Percentiles rank a stretch among this genome's conserved stretches.
Conservation (phyloP, 2,888 invertebrate genomes). For the Cerastoderma edule region DNA sequence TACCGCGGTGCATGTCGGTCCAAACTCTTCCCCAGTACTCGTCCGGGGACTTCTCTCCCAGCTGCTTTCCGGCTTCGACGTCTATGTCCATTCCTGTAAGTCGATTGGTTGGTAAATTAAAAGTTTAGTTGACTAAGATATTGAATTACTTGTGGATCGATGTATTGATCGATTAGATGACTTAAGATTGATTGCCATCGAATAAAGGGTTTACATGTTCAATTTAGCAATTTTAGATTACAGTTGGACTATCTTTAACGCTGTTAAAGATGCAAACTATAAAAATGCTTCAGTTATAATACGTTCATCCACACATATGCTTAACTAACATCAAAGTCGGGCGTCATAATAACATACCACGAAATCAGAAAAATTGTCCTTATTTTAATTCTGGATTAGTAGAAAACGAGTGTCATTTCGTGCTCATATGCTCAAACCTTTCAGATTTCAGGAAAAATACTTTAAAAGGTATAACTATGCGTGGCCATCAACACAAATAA, state of each 20-base stretch:
- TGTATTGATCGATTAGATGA: background rate
- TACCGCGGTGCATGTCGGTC: conserved; percentile 18
- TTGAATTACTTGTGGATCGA: background rate
- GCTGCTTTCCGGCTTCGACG: conserved; percentile 3
- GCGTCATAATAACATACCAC: no score
- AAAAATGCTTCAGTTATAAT: no score
- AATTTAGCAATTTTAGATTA: background rate
- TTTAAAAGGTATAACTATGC: no score
- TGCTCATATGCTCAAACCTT: no score
- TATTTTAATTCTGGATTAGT: no score
- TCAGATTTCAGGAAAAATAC: no score
- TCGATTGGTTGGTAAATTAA: no score
- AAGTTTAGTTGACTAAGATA: background rate
- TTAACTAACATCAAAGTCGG: no score
- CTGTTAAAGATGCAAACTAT: background rate
- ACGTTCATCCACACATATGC: no score
- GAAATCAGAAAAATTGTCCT: no score
- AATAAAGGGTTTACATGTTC: background rate
- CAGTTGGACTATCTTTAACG: background rate
- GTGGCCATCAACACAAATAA: no score
- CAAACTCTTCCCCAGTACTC: conserved; percentile 24
- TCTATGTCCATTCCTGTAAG: conserved; percentile 23
- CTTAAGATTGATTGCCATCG: background rate
- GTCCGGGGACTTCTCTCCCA: conserved; percentile 5
- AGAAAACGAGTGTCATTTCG: no score